Conservation (phyloP, 2,113 vertebrate genomes). For the Anas platyrhynchos region DNA sequence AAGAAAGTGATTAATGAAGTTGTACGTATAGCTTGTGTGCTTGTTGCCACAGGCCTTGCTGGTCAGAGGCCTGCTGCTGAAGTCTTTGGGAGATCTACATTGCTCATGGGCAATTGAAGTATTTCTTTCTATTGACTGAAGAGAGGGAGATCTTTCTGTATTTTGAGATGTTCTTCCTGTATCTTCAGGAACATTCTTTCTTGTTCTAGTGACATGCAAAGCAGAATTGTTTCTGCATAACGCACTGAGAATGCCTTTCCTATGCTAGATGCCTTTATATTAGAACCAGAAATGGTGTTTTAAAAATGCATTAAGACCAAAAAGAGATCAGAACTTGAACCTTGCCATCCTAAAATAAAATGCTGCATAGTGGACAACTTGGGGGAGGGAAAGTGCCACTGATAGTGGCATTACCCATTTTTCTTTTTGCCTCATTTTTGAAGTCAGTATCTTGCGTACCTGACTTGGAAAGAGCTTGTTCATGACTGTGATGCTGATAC, state of each 20-base stretch:
- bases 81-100: background rate
- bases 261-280: background rate
- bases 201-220: background rate
- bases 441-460: background rate
- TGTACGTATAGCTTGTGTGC: background rate
- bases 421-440: background rate
- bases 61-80: background rate
- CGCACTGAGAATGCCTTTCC: background rate
- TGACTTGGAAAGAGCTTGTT: background rate
- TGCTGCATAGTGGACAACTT: background rate
- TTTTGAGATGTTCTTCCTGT: background rate
- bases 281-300: background rate
- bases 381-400: accelerated
- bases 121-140: background rate
- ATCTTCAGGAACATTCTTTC: background rate
- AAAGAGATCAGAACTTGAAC: background rate
- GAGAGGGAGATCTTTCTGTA: background rate
- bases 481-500: background rate
- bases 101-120: background rate
- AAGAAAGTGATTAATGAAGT: background rate
- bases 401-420: background rate
- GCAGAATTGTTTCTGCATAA: background rate
- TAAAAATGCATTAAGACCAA: background rate
- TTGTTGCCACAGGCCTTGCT: background rate
- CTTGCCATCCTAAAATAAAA: background rate